Evolutionary conservation across 2,797 vertebrate species (phyloP).

Genomic region (Sandelia bainsii): DNA sequence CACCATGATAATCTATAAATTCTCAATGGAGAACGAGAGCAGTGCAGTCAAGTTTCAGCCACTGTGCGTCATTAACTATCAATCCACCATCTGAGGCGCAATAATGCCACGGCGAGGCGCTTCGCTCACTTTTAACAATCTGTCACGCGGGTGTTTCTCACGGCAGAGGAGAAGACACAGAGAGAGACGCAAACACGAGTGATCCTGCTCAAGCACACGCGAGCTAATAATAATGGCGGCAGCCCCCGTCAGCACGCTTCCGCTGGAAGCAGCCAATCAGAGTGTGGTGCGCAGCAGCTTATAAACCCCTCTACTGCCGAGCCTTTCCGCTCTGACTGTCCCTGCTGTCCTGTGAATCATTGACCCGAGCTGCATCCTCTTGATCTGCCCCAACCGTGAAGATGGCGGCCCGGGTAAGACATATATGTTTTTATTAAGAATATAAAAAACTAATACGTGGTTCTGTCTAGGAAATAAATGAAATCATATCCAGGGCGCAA

Average conservation of each 20-base stretch:
- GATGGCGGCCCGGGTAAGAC: constrained; percentile 86
- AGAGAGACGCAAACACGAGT: neutral
- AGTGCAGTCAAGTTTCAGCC: neutral
- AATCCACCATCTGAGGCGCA: neutral
- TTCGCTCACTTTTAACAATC: neutral
- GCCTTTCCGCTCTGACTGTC: constrained; percentile 35
- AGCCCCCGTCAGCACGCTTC: constrained; percentile 43
- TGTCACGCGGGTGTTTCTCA: constrained; percentile 37
- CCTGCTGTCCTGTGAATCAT: constrained; percentile 45
- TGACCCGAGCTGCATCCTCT: constrained; percentile 50
- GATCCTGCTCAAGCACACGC: constrained; percentile 31
- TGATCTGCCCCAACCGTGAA: constrained; percentile 66
- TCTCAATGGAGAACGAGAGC: neutral
- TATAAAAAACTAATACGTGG: neutral
- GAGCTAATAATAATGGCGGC: constrained; percentile 10
- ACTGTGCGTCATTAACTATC: too few relatives aligned
- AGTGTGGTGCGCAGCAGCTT: constrained; percentile 49
- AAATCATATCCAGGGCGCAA: neutral
- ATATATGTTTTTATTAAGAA: neutral
- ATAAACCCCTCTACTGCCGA: constrained; percentile 60
- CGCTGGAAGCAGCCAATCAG: constrained; percentile 69
- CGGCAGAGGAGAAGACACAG: neutral
- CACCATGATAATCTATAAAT: neutral
- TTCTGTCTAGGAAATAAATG: neutral
- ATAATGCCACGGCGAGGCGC: too few relatives aligned